Evolutionary conservation across 2,113 vertebrate genomes (phyloP).

Genomic region (Larimichthys crocea): DNA sequence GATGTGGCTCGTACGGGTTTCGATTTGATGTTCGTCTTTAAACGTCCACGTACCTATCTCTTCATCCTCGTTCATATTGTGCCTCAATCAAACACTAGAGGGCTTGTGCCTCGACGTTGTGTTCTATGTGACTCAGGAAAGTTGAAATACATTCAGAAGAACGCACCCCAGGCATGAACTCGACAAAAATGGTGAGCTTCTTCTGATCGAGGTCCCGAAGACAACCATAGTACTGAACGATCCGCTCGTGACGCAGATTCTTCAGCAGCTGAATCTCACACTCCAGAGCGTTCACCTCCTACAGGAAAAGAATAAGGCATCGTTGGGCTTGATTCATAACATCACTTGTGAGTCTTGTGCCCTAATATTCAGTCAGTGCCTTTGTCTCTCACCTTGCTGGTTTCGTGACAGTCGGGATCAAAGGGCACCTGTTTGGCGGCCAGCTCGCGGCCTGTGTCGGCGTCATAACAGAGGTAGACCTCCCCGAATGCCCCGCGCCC

Average conservation of each 20-base stretch:
- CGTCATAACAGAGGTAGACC: conserved; percentile 94
- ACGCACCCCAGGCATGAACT: conserved; percentile 94
- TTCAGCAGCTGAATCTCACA: conserved; percentile 95
- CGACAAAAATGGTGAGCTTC: conserved; percentile 93
- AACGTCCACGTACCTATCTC: conserved; percentile 10
- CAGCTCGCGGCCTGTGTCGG: conserved; percentile 91
- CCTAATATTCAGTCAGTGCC: neutral
- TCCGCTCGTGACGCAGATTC: conserved; percentile 91
- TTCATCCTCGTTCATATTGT: neutral
- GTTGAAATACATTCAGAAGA: conserved; percentile 2
- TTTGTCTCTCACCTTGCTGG: conserved; percentile 87
- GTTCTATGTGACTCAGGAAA: neutral
- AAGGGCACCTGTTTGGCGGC: conserved; percentile 95
- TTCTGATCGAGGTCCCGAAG: conserved; percentile 88
- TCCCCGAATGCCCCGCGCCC: conserved; percentile 93
- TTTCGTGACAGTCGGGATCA: conserved; percentile 91
- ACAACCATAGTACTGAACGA: conserved; percentile 94
- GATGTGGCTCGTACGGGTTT: conserved; percentile 40
- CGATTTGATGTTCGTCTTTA: conserved; percentile 40
- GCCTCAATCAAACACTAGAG: neutral
- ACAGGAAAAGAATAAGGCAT: conserved; percentile 2
- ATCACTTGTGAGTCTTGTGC: neutral
- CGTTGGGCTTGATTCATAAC: neutral
- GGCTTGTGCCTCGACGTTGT: neutral
- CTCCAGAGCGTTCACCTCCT: conserved; percentile 94